Evolutionary conservation across 1,140 invertebrate genomes (phyloP).

Genomic region (Maniola jurtina): DNA sequence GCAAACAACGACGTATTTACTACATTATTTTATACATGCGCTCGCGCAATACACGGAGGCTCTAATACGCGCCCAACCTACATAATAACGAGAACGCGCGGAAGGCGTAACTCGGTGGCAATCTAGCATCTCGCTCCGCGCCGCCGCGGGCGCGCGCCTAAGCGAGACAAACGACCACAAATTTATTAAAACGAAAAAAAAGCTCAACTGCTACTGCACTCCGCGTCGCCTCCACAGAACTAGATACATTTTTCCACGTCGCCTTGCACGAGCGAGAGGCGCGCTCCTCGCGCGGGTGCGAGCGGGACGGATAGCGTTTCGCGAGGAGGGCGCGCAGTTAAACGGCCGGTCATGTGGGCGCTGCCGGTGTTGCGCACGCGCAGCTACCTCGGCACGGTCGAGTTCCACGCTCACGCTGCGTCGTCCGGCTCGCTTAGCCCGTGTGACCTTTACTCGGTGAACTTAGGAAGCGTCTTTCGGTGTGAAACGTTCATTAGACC

Average conservation of each 20-base stretch:
- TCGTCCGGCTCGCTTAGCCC: conserved; percentile 68
- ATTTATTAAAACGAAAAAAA: conserved; percentile 78
- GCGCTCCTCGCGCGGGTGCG: conserved; percentile 24
- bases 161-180: conserved; percentile 76
- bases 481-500: conserved; percentile 70
- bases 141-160: conserved; percentile 67
- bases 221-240: conserved; percentile 75
- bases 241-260: conserved; percentile 78
- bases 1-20: conserved; percentile 70
- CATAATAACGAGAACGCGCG: conserved; percentile 73
- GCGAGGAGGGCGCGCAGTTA: conserved; percentile 51
- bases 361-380: conserved; percentile 76
- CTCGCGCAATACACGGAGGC: conserved; percentile 62
- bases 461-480: conserved; percentile 75
- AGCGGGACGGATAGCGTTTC: conserved; percentile 51
- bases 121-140: conserved; percentile 67
- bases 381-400: conserved; percentile 66
- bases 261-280: conserved; percentile 51
- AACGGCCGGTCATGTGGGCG: conserved; percentile 71
- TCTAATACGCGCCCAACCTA: conserved; percentile 73
- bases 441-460: conserved; percentile 75
- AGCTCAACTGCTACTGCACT: conserved; percentile 69
- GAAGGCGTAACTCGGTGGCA: conserved; percentile 78
- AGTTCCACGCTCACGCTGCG: conserved; percentile 69
- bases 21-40: conserved; percentile 74